Percentiles rank a stretch among this genome's conserved stretches.
Conservation (phyloP, 2,113 vertebrate species). For the Vidua macroura region DNA sequence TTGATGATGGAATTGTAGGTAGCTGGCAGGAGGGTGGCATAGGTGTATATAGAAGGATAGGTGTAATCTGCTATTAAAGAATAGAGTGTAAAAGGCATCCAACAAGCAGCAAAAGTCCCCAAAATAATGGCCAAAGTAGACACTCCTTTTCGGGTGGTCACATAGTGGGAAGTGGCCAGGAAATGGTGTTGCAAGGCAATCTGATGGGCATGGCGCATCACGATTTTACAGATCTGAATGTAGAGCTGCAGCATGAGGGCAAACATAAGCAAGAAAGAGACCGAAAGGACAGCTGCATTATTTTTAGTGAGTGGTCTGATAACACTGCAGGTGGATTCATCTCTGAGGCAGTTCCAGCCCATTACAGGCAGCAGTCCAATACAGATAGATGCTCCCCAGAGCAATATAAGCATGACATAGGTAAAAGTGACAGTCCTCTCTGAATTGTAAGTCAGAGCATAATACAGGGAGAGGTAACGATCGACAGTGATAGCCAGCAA, state of each 20-base stretch:
- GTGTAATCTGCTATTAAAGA: slow-evolving; percentile 96
- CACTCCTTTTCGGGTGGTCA: slow-evolving; percentile 96
- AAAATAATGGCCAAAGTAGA: slow-evolving; percentile 98
- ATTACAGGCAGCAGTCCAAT: slow-evolving; percentile 92
- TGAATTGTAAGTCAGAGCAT: slow-evolving; percentile 96
- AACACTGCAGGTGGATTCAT: slow-evolving; percentile 93
- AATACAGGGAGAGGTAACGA: slow-evolving; percentile 97
- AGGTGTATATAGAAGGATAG: slow-evolving; percentile 96
- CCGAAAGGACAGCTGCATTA: slow-evolving; percentile 90
- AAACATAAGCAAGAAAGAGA: slow-evolving; percentile 96
- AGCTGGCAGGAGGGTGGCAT: slow-evolving; percentile 95
- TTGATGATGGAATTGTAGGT: slow-evolving; percentile 99
- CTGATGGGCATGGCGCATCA: slow-evolving; percentile 97
- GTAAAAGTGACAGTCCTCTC: slow-evolving; percentile 96
- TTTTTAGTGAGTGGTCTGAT: slow-evolving; percentile 96
- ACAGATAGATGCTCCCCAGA: slow-evolving; percentile 92
- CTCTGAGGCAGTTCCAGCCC: slow-evolving; percentile 95
- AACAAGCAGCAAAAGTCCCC: slow-evolving; percentile 97
- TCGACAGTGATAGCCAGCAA: slow-evolving; percentile 97
- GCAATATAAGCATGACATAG: slow-evolving; percentile 92
- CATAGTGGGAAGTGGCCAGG: slow-evolving; percentile 97
- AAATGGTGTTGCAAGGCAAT: slow-evolving; percentile 98
- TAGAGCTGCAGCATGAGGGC: slow-evolving; percentile 99
- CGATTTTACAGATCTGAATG: slow-evolving; percentile 97
- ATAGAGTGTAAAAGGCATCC: slow-evolving; percentile 99